phyloP scores from a whole-genome alignment of 2,113 vertebrate genomes.

The Tympanuchus pallidicinctus region DNA sequence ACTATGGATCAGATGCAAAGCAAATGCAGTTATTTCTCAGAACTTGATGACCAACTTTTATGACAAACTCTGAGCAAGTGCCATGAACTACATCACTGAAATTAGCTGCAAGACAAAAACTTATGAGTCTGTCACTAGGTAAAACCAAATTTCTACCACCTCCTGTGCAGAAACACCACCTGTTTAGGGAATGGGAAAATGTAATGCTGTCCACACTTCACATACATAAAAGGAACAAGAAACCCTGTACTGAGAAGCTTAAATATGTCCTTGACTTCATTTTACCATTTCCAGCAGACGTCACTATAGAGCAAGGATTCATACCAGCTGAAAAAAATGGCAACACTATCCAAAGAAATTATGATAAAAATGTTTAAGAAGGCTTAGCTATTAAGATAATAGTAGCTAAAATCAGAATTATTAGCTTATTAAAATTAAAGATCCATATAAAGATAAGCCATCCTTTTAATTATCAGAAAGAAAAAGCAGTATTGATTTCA shows the following conservation, averaged over 20 bases:
- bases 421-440: conserved; percentile 78
- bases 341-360: conserved; percentile 64
- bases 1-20: conserved; percentile 22
- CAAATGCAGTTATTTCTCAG: conserved; percentile 41
- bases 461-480: conserved; percentile 75
- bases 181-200: neutral
- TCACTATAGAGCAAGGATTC: conserved; percentile 38
- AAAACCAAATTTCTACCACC: conserved; percentile 20
- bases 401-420: conserved; percentile 78
- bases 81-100: neutral
- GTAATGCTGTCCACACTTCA: neutral
- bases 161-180: neutral
- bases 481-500: conserved; percentile 66
- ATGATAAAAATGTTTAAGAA: conserved; percentile 69
- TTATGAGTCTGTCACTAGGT: neutral
- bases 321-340: conserved; percentile 32
- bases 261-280: conserved; percentile 15
- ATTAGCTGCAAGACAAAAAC: neutral
- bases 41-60: conserved; percentile 36
- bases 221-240: accelerated
- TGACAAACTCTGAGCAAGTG: conserved; percentile 1
- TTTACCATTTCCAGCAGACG: conserved; percentile 52
- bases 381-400: conserved; percentile 74
- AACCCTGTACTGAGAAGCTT: neutral
- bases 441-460: conserved; percentile 73